Evolutionary conservation across 2,888 invertebrate genomes (phyloP), one percentile per base, ranked within the genome.

Genomic region (Steinernema scapterisci): DNA sequence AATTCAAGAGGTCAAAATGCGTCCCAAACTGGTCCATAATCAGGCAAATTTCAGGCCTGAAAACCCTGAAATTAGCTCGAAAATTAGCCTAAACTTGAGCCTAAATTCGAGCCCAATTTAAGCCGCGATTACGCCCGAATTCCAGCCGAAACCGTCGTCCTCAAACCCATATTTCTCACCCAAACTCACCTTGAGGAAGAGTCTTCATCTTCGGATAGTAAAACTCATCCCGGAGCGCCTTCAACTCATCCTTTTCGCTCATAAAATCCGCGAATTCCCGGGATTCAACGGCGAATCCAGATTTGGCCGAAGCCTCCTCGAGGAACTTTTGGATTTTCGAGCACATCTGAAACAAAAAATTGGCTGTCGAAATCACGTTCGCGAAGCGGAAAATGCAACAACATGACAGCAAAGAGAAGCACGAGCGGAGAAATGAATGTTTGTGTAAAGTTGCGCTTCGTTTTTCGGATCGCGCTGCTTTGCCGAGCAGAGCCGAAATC

Each of bases 171-270:
- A n/a, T n/a, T n/a, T n/a, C n/a, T n/a, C n/a, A n/a, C n/a, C n/a
- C n/a, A n/a, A n/a, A n/a, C n/a, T n/a, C n/a, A 84, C 83, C 82
- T 75, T 86, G 78, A 6, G 85, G 85, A 23, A 85, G 79, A 13
- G 78, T 82, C 52, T 79, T 80, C 70, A 79, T 81, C 70, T 83
- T 83, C 6, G 85, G 85, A 52, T 80, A 80, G 74, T 80, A 78
- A 71, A 85, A 85, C 31, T 84, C 77, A 13, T 86, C 78, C 16
- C 85, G 74, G 3, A 85, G 71, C 38, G 75, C 72, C 52, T 77
- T 79, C 72, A 85, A 54, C 1, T 71, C 76, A 75, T 82, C 81
- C 21, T 73, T 76, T 16, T 81, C 77, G n/a, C 48, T 48, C 6
- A 48, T 2, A 48, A 48, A 48, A 48, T 48, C 13, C n/a, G 63